phyloP scores from a whole-genome alignment of 92 coral and sea anemone species.

The Bergia puertoricense region DNA sequence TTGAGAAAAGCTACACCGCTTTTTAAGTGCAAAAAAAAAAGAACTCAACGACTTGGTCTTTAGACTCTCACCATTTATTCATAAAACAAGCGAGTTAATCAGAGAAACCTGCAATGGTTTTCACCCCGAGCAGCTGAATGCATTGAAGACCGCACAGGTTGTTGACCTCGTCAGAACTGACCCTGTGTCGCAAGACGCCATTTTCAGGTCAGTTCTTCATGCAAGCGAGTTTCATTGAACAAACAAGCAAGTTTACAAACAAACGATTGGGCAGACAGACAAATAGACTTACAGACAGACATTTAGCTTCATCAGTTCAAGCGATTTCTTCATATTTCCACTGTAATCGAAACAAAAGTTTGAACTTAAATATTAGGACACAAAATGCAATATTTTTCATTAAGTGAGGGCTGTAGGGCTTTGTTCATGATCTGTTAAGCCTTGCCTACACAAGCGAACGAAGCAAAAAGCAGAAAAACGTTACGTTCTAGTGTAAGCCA shows the following conservation, averaged over 20 bases:
- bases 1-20: not conserved
- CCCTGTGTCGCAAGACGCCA: conserved; percentile 17
- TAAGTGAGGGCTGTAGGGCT: not conserved
- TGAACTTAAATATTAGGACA: too few relatives aligned
- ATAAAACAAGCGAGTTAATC: conserved; percentile 21
- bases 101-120: not conserved
- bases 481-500: too few relatives aligned
- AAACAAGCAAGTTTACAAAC: not conserved
- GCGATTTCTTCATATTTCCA: not conserved
- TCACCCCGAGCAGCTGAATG: conserved; percentile 33
- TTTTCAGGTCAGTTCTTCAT: conserved; percentile 38
- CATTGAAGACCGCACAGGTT: conserved; percentile 22
- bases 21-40: too few relatives aligned
- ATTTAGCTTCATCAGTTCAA: not conserved
- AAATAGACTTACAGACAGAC: not conserved
- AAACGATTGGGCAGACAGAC: not conserved
- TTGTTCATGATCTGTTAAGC: not conserved
- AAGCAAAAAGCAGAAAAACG: too few relatives aligned
- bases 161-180: conserved; percentile 13
- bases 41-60: not conserved
- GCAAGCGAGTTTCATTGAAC: not conserved
- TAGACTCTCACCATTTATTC: conserved; percentile 20
- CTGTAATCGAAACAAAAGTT: too few relatives aligned
- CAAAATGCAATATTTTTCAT: too few relatives aligned
- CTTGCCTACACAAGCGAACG: too few relatives aligned